Evolutionary conservation across 2,797 vertebrate genomes (phyloP).

Genomic region (Acropternis orthonyx): DNA sequence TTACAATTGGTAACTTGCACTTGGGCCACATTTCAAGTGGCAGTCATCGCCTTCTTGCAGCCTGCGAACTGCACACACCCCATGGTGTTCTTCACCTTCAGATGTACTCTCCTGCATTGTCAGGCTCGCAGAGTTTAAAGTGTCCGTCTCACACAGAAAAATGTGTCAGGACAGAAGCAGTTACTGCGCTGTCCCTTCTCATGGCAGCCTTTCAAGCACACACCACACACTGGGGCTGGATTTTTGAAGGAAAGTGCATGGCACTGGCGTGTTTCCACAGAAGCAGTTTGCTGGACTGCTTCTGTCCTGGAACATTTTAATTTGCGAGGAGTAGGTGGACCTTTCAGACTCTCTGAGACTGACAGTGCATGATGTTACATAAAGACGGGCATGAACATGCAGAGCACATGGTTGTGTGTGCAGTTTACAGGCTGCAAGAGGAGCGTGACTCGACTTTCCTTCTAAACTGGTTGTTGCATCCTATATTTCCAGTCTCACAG

Average conservation of each 20-base stretch:
- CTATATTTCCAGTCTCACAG: not conserved
- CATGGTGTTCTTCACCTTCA: not conserved
- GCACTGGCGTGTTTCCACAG: not conserved
- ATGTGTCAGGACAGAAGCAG: not conserved
- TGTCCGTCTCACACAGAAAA: not conserved
- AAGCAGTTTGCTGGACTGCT: not conserved
- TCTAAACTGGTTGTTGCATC: not conserved
- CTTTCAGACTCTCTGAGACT: not conserved
- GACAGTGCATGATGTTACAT: too few relatives aligned
- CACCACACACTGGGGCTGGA: not conserved
- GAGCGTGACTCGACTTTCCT: not conserved
- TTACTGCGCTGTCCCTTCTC: not conserved
- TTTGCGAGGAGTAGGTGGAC: not conserved
- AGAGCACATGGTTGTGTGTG: not conserved
- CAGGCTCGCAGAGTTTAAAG: not conserved
- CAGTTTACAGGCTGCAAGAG: not conserved
- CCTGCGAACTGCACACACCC: not conserved
- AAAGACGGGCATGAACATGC: not conserved
- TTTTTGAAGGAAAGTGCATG: not conserved
- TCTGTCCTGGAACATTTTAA: not conserved
- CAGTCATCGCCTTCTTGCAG: not conserved
- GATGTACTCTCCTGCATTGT: not conserved
- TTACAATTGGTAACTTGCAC: not conserved
- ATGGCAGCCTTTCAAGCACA: not conserved
- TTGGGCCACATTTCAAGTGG: not conserved